Evolutionary conservation across 2,113 vertebrate species (phyloP), one percentile per base, ranked within the genome.

Genomic region (Clarias magur): DNA sequence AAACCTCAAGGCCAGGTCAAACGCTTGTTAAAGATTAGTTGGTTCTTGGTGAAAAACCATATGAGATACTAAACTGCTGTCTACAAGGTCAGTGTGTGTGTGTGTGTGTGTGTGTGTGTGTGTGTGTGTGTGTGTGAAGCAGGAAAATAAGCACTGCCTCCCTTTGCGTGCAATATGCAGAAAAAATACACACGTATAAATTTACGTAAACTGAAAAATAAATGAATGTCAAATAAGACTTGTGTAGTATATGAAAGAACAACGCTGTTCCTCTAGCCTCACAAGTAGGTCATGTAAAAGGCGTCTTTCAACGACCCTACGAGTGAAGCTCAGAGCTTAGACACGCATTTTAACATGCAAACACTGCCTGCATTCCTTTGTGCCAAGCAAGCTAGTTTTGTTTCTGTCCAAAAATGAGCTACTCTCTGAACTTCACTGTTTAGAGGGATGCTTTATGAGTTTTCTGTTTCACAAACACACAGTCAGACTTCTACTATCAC

Each of bases 401-500:
- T 23, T 16, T 57, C 54, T 1, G 16, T 59, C 56, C 56, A 80
- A 60, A 60, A 1, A 8, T 17, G 4, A 79, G 27, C 1, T 4
- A 27, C 27, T 57, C 54, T 10, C 54, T 30, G 78, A 11, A 7
- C 8, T 76, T 21, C 57, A 38, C 72, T 79, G 4, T 30, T 42
- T 30, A n/a, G 4, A 56, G 54, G 6, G n/a, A 13, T n/a, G 80
- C 48, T 27, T 81, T 81, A 63, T 9, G 42, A 34, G 15, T 54
- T 48, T 65, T 85, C 48, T 57, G 54, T 23, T 19, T 23, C 17
- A 1, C 23, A 68, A 8, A 59, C 65, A 13, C 70, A 65, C 30
- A n/a, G 19, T 65, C 59, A 57, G 27, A 23, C 83, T 85, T 62
- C 70, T 60, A 56, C 80, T 73, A 84, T 65, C 79, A 84, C 89